Base-by-base conservation (phyloP, 2,888 invertebrate genomes). In the Rhogogaster chlorosoma region DNA sequence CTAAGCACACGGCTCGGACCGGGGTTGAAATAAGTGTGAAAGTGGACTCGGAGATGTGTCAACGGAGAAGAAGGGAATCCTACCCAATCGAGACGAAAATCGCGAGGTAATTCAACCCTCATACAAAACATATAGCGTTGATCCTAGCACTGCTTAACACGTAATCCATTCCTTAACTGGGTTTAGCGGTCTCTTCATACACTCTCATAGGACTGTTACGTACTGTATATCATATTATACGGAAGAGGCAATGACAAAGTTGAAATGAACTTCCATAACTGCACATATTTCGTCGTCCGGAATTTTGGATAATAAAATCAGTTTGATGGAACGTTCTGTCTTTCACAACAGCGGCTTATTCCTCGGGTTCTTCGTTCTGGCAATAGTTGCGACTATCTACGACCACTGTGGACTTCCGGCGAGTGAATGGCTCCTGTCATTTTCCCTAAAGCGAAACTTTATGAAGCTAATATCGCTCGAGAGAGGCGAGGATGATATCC, bases 31-130 rank as follows among this genome's bases (percentile, higher is more conserved):
- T 96, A 86, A 93, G 94, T 86, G 94, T 96, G 49, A 94, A 94
- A 89, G 95, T 96, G 10, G 95, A 95, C 87, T 92, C 94, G 9
- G 94, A 95, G 87, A 95, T 96, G 96, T 96, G 96, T 87, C 95
- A 96, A 89, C 92, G 94, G 53, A 91, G 91, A 38, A 90, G 92
- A 67, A 91, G 87, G 26, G 90, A 90, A 45, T 84, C 93, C 15
- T 90, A 94, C 88, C 95, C 95, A 70, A 91, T 88, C 3, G 94
- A 93, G 78, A 95, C 95, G n/a, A 93, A 94, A 18, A 90, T 94
- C 87, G 95, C 94, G 9, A 94, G 94, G 95, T 95, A 93, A 93
- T 88, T 61, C 36, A 84, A 45, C 36, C 7, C 1, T 9, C 7
- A 18, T 61, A 18, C 22, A n/a, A n/a, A n/a, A n/a, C n/a, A n/a